phyloP scores from a whole-genome alignment of 1,140 invertebrate genomes.

The Ooceraea biroi region DNA sequence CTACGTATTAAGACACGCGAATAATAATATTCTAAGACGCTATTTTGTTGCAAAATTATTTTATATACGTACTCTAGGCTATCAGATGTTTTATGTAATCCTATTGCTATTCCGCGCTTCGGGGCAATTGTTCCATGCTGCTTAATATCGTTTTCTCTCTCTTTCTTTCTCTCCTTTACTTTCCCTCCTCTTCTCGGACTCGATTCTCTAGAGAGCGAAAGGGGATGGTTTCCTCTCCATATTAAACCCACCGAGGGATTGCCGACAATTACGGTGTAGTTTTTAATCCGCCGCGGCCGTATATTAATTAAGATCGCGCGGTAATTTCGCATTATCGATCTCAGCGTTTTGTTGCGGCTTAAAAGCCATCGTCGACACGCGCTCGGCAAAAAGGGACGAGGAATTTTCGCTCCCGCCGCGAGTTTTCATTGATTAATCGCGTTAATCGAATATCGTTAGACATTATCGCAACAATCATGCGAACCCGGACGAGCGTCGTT shows the following conservation, averaged over 20 bases:
- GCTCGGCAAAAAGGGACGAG: background rate
- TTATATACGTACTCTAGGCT: no score
- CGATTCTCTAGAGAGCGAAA: background rate
- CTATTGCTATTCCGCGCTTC: no score
- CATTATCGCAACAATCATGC: conserved; percentile 21
- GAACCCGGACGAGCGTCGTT: background rate
- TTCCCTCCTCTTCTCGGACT: background rate
- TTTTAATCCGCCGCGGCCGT: conserved; percentile 26
- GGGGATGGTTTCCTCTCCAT: background rate
- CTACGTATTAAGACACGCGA: no score
- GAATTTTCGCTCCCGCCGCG: background rate
- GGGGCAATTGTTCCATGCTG: no score
- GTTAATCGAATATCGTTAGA: conserved; percentile 15
- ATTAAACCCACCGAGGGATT: background rate
- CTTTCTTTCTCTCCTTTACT: no score
- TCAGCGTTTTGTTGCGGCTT: background rate
- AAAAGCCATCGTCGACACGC: background rate
- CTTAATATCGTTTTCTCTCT: background rate
- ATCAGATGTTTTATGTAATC: no score
- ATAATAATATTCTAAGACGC: no score
- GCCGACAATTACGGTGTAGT: background rate
- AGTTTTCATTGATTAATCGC: background rate
- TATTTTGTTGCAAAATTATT: no score
- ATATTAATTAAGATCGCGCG: conserved; percentile 32
- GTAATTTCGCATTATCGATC: conserved; percentile 31